Conservation (phyloP, 2,888 invertebrate genomes). For the Nudaria mundana region DNA sequence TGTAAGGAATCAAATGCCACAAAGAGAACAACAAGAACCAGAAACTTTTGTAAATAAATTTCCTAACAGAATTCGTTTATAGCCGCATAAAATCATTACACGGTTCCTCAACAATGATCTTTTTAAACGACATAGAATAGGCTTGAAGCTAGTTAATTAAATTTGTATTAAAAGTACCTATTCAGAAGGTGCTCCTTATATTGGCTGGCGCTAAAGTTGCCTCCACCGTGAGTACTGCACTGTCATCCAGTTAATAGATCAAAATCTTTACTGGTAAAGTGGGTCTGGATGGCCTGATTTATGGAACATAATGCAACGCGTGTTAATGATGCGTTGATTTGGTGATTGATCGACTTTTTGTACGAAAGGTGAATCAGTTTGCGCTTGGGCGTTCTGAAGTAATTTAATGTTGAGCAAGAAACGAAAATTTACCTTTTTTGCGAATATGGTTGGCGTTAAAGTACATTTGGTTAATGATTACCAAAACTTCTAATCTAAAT, state of each 20-base stretch:
- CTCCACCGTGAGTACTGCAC: constrained; percentile 46
- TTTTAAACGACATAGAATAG: constrained; percentile 67
- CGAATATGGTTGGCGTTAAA: not conserved
- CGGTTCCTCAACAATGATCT: constrained; percentile 67
- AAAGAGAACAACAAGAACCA: constrained; percentile 59
- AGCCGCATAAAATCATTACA: constrained; percentile 75
- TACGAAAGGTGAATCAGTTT: constrained; percentile 54
- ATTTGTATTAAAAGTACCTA: constrained; percentile 65
- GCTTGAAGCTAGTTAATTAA: constrained; percentile 73
- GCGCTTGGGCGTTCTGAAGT: constrained; percentile 63
- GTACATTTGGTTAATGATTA: not conserved
- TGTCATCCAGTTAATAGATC: constrained; percentile 76
- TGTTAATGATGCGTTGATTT: constrained; percentile 73
- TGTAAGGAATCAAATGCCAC: constrained; percentile 50
- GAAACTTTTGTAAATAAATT: constrained; percentile 69
- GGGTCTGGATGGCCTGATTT: constrained; percentile 64
- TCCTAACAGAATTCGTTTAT: constrained; percentile 70
- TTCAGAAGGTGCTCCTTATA: constrained; percentile 69
- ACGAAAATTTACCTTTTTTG: constrained; percentile 10
- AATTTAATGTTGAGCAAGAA: constrained; percentile 41
- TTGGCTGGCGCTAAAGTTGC: constrained; percentile 73
- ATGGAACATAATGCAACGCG: constrained; percentile 69
- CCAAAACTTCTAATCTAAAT: not conserved
- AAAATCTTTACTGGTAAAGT: constrained; percentile 68
- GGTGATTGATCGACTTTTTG: constrained; percentile 73